Base-by-base conservation (phyloP, 2,888 invertebrate genomes). In the Eudemis profundana region DNA sequence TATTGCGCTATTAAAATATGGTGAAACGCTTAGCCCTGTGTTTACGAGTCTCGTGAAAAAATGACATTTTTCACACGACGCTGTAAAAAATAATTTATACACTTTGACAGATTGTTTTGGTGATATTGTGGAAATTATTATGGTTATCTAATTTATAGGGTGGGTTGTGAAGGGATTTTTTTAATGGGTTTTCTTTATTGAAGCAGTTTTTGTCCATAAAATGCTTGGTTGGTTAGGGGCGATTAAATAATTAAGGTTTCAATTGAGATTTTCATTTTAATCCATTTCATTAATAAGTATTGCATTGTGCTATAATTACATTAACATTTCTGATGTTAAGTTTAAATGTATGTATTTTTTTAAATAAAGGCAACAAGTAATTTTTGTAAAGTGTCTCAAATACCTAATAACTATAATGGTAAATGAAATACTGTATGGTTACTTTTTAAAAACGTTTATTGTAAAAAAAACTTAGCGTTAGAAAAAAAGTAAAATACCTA, bases 1-100 rank as follows among this genome's bases (percentile, higher is more conserved):
- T 89, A 89, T 84, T 80, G 79, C 74, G 74, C 85, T 83, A 87
- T 89, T 89, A 89, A 90, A 90, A 87, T 89, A 90, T 89, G 88
- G 84, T 82, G 84, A 84, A 87, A 85, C 85, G 85, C 79, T 88
- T 82, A 86, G 78, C 80, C 46, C 49, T n/a, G 23, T 53, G 40
- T 67, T 67, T 67, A 67, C 64, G 51, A 54, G 21, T 53, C 15
- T 74, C 68, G 70, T 70, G 74, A 74, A 78, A 75, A 76, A 79
- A 80, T 79, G 77, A 69, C 70, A 69, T 66, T 61, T 66, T 42
- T 62, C 46, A 51, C 50, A 56, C 38, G 49, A 51, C 29, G 14
- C 47, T 56, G 38, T 56, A 23, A 23, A 54, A 53, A 59, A 46
- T 59, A 53, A 60, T 61, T 50, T 51, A 59, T 51, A 29, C 49